These are phyloP conservation scores for Hydrolagus colliei DNA, from an alignment of 2,797 vertebrate genomes.

Conservation along the genomic window DNA sequence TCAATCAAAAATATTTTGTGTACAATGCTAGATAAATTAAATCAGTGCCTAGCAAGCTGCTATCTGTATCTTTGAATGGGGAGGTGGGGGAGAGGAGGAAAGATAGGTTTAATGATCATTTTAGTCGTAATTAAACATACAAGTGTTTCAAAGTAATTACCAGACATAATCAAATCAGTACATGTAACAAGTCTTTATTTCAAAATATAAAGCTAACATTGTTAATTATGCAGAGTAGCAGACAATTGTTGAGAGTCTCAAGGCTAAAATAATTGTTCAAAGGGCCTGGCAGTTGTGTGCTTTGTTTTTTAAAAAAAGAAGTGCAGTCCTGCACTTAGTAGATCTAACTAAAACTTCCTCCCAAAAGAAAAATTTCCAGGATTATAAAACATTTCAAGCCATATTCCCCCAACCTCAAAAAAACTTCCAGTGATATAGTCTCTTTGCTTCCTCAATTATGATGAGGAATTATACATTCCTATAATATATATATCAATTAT, in stretches of 20 bases:
- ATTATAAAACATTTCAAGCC: too few species aligned
- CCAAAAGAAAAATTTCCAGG: too few species aligned
- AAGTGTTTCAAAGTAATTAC: not conserved
- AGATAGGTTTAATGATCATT: too few species aligned
- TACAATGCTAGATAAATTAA: not conserved
- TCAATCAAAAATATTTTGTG: not conserved
- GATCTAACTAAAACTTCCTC: too few species aligned
- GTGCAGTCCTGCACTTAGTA: too few species aligned
- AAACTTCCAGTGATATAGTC: too few species aligned
- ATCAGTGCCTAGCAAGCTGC: not conserved
- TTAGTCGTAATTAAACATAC: not conserved
- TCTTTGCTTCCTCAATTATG: too few species aligned
- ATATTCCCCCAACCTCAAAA: too few species aligned
- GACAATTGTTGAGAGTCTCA: not conserved
- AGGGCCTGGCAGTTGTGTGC: not conserved
- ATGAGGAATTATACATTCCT: too few species aligned
- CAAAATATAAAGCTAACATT: not conserved
- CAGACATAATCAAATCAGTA: not conserved
- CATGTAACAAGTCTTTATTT: not conserved
- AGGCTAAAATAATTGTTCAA: not conserved
- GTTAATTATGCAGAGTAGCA: not conserved
- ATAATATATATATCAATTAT: too few species aligned
- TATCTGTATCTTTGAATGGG: not conserved
- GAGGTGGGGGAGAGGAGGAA: too few species aligned
- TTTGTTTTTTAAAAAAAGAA: not conserved